A percentile compares a stretch with the other conserved stretches of the same genome.
Evolutionary conservation across 1,140 invertebrate genomes (phyloP).

Genomic region (Drosophila sulfurigaster): DNA sequence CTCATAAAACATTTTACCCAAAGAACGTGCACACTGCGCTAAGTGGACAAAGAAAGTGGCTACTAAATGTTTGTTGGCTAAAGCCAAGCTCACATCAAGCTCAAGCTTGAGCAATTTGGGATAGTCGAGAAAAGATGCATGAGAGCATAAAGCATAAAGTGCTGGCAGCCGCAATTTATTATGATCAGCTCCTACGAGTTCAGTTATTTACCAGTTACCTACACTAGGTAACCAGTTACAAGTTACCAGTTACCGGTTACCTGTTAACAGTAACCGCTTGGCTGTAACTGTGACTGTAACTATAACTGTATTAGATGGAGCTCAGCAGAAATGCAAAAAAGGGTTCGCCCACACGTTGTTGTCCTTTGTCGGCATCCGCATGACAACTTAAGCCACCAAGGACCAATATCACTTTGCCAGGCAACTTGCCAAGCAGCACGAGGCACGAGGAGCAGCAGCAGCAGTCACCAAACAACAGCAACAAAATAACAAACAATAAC

Average conservation of each 20-base stretch:
- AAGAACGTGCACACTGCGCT: slow-evolving; percentile 34
- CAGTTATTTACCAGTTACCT: slow-evolving; percentile 5
- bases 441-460: background rate
- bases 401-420: slow-evolving; percentile 78
- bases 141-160: slow-evolving; percentile 11
- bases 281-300: slow-evolving; percentile 3
- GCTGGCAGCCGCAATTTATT: slow-evolving; percentile 67
- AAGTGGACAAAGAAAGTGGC: slow-evolving; percentile 33
- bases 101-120: slow-evolving; percentile 18
- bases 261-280: slow-evolving; percentile 3
- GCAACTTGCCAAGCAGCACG: slow-evolving; percentile 6
- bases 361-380: slow-evolving; percentile 46
- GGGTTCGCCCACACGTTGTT: slow-evolving; percentile 48
- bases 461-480: slow-evolving; percentile 7
- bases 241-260: slow-evolving; percentile 7
- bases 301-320: slow-evolving; percentile 48
- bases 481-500: slow-evolving; percentile 42
- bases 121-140: background rate
- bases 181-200: slow-evolving; percentile 62
- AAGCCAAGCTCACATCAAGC: slow-evolving; percentile 14
- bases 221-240: background rate
- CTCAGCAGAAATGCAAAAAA: slow-evolving; percentile 63
- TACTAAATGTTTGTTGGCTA: slow-evolving; percentile 28
- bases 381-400: slow-evolving; percentile 77
- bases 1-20: slow-evolving; percentile 53